Conservation (phyloP, 2,113 vertebrate species). For the Apodemus sylvaticus region DNA sequence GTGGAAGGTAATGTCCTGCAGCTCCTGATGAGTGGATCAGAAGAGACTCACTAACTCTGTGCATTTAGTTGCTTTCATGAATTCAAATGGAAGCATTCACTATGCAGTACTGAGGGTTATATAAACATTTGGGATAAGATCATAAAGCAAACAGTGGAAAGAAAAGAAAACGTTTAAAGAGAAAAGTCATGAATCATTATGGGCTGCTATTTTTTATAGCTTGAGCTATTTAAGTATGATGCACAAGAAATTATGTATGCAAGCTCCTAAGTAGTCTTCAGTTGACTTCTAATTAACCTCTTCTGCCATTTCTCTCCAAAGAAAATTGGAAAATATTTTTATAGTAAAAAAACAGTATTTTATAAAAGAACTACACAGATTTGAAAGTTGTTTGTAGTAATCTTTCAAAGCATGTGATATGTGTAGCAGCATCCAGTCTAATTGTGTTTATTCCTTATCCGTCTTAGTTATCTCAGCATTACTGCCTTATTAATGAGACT, state of each 20-base stretch:
- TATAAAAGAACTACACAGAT: conserved; percentile 56
- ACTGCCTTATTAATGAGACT: conserved; percentile 79
- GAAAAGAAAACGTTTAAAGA: conserved; percentile 52
- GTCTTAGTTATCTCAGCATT: conserved; percentile 60
- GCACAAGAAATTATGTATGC: conserved; percentile 65
- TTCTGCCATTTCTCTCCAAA: conserved; percentile 78
- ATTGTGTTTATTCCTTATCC: conserved; percentile 66
- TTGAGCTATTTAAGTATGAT: conserved; percentile 59
- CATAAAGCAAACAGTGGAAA: conserved; percentile 62
- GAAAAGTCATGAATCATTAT: conserved; percentile 39
- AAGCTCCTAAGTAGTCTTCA: conserved; percentile 62
- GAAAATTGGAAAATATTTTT: conserved; percentile 79
- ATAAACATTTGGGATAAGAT: background rate
- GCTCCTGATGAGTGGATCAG: background rate
- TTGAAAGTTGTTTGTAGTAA: conserved; percentile 68
- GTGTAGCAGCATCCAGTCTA: conserved; percentile 75
- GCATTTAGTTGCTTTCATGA: background rate
- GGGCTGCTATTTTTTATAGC: conserved; percentile 25
- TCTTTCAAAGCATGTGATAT: conserved; percentile 79
- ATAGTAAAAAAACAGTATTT: conserved; percentile 67
- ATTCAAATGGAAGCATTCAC: background rate
- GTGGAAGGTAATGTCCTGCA: accelerated
- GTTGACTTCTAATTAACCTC: conserved; percentile 79
- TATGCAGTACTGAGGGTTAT: background rate
- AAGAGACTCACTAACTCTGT: background rate